A percentile compares a stretch with the other conserved stretches of the same genome.
Evolutionary conservation across 2,797 vertebrate genomes (phyloP).

Genomic region (Sandelia bainsii): DNA sequence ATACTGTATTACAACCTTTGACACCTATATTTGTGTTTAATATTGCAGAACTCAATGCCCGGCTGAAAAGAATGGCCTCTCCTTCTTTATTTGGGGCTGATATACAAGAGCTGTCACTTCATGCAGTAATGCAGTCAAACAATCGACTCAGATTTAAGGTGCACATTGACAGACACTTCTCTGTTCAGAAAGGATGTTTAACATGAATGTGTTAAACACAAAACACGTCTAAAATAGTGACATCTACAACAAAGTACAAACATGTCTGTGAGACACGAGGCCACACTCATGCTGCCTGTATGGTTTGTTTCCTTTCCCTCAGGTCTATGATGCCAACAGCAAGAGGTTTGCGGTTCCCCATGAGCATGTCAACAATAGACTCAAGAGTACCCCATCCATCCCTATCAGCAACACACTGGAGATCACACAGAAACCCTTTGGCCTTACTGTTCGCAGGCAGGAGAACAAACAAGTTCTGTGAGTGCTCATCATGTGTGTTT

Average conservation of each 20-base stretch:
- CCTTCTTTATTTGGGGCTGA: conserved; percentile 90
- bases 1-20: neutral
- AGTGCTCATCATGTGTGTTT: conserved; percentile 76
- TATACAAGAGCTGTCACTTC: conserved; percentile 83
- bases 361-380: conserved; percentile 77
- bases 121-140: conserved; percentile 86
- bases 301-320: conserved; percentile 41
- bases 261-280: conserved; percentile 21
- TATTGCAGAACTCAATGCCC: conserved; percentile 81
- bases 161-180: conserved; percentile 5
- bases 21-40: conserved; percentile 21
- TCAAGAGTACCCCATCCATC: conserved; percentile 61
- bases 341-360: conserved; percentile 91
- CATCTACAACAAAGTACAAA: conserved; percentile 18
- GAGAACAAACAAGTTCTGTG: conserved; percentile 84
- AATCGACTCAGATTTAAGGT: conserved; percentile 95
- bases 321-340: conserved; percentile 88
- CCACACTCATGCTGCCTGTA: neutral
- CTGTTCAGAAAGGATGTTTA: no score
- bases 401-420: conserved; percentile 77
- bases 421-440: conserved; percentile 85
- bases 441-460: conserved; percentile 85
- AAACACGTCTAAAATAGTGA: neutral
- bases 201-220: no score
- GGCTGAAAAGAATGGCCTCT: conserved; percentile 82